Percentiles rank a stretch among this genome's conserved stretches.
phyloP scores from a whole-genome alignment of 1,140 invertebrate genomes.

The Chymomyza costata region DNA sequence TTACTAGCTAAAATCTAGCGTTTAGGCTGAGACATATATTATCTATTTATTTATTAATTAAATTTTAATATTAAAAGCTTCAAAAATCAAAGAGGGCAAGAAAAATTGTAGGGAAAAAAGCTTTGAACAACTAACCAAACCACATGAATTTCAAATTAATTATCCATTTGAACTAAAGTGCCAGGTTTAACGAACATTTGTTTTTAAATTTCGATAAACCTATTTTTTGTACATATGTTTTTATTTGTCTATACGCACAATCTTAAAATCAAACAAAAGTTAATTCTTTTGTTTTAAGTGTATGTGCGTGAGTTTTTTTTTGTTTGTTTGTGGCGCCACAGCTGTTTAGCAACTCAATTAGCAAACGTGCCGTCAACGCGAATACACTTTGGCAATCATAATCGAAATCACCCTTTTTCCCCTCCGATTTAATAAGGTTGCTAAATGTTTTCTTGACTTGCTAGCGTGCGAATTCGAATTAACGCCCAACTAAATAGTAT shows the following conservation, averaged over 20 bases:
- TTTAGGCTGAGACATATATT: no score
- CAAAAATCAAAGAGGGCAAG: no score
- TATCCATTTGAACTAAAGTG: constrained; percentile 13
- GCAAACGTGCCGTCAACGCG: constrained; percentile 1
- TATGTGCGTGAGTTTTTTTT: background rate
- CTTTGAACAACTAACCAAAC: constrained; percentile 52
- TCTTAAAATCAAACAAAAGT: no score
- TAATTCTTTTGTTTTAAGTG: background rate
- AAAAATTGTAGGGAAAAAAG: no score
- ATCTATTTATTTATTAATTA: no score
- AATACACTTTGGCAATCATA: background rate
- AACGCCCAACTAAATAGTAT: background rate
- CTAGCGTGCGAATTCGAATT: constrained; percentile 21
- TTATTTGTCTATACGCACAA: no score
- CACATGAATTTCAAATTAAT: constrained; percentile 33
- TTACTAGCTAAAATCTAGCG: no score
- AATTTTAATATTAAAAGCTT: no score
- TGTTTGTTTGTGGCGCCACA: constrained; percentile 29
- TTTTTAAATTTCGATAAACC: background rate
- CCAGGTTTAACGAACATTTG: constrained; percentile 21
- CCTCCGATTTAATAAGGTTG: constrained; percentile 1
- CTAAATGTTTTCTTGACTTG: constrained; percentile 12
- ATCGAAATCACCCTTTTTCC: constrained; percentile 1
- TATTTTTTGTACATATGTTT: constrained; percentile 6
- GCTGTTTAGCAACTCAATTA: constrained; percentile 45